These are phyloP conservation scores for Megalurothrips usitatus DNA, from an alignment of 2,888 invertebrate genomes.

Conservation along the genomic window DNA sequence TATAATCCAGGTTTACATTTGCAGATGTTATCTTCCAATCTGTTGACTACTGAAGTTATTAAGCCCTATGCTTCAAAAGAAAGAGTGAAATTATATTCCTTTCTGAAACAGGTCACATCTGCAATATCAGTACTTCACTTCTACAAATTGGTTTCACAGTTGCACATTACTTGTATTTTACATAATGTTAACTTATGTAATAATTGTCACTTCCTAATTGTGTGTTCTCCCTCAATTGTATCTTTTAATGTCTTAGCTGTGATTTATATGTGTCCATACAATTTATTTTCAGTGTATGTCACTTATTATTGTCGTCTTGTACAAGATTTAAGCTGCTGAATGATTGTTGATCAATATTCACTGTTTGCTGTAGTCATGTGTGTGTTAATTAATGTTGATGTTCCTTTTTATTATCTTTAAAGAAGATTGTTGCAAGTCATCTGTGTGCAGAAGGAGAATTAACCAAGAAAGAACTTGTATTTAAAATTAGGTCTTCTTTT, in stretches of 20 bases:
- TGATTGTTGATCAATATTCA: slow-evolving; percentile 25
- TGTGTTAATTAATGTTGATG: slow-evolving; percentile 21
- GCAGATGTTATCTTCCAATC: too few relatives aligned
- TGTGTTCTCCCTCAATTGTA: slow-evolving; percentile 8
- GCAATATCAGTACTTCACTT: too few relatives aligned
- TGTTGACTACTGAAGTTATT: too few relatives aligned
- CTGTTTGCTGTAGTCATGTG: slow-evolving; percentile 18
- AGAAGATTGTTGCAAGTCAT: slow-evolving; percentile 1
- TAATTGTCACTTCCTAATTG: neutral
- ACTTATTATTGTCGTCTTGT: slow-evolving; percentile 14
- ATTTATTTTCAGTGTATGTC: slow-evolving; percentile 13
- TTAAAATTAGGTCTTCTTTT: neutral
- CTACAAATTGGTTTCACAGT: neutral
- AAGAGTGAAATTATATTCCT: too few relatives aligned
- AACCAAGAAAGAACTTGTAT: neutral
- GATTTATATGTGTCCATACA: slow-evolving; percentile 23
- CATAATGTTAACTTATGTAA: neutral
- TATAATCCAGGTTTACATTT: too few relatives aligned
- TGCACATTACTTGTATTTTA: neutral
- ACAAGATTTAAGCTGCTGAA: slow-evolving; percentile 20
- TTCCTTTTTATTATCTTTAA: slow-evolving; percentile 6
- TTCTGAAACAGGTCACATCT: too few relatives aligned
- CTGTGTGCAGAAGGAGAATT: neutral
- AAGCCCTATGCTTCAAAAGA: too few relatives aligned
- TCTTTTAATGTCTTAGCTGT: slow-evolving; percentile 17